A percentile compares a stretch with the other conserved stretches of the same genome.
Evolutionary conservation across 2,888 invertebrate genomes (phyloP).

Genomic region (Thalpophila matura): DNA sequence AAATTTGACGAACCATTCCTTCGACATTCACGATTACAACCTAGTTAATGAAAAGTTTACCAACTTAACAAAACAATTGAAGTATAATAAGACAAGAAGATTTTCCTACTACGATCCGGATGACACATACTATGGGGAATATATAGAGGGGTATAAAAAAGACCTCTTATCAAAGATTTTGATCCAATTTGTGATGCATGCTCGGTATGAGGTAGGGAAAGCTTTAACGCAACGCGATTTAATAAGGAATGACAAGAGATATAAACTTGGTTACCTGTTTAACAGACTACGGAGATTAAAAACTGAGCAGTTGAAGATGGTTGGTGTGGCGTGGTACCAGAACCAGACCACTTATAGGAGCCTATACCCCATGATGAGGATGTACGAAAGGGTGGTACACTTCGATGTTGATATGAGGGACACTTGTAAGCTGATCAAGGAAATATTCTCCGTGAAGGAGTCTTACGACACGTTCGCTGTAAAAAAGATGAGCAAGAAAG

Average conservation of each 20-base stretch:
- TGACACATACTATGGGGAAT: rapidly evolving
- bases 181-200: conserved; percentile 65
- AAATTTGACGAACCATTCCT: conserved; percentile 9
- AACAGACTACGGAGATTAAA: conserved; percentile 69
- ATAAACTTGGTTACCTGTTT: conserved; percentile 73
- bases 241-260: conserved; percentile 65
- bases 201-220: conserved; percentile 66
- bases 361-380: conserved; percentile 35
- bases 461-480: not conserved
- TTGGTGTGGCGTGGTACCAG: not conserved
- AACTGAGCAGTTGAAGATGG: conserved; percentile 66
- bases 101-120: not conserved
- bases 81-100: not conserved
- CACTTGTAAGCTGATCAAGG: conserved; percentile 58
- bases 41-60: conserved; percentile 20
- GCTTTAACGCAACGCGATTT: conserved; percentile 59
- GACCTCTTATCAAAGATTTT: not conserved
- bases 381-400: conserved; percentile 67
- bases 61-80: conserved; percentile 3
- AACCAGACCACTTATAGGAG: rapidly evolving
- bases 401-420: conserved; percentile 70
- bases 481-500: too few species aligned
- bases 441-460: not conserved
- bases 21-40: conserved; percentile 24
- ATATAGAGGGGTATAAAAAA: not conserved